These are phyloP conservation scores for Drosophila erecta DNA, from an alignment of 1,140 invertebrate species.

Conservation along the genomic window DNA sequence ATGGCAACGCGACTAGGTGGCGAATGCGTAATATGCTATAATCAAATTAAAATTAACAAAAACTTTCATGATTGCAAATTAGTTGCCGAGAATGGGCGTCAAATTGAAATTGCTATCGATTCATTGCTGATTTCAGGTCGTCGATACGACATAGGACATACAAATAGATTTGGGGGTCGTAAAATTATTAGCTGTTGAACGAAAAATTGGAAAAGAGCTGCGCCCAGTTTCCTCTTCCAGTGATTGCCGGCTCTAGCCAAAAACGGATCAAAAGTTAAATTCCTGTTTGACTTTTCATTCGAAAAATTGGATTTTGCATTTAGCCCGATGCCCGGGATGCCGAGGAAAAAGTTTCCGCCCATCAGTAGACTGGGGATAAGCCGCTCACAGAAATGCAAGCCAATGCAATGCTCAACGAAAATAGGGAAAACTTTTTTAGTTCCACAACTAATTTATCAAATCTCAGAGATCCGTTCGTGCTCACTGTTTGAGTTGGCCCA, in stretches of 20 bases:
- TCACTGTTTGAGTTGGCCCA: constrained; percentile 62
- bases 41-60: constrained; percentile 82
- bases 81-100: constrained; percentile 63
- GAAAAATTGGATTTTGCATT: constrained; percentile 83
- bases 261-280: constrained; percentile 83
- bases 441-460: constrained; percentile 81
- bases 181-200: constrained; percentile 30
- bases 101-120: constrained; percentile 64
- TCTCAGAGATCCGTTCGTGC: constrained; percentile 72
- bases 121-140: constrained; percentile 14
- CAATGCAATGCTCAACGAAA: constrained; percentile 45
- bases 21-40: constrained; percentile 56
- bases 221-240: constrained; percentile 4
- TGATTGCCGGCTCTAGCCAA: constrained; percentile 62
- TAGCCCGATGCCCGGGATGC: constrained; percentile 39
- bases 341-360: constrained; percentile 56
- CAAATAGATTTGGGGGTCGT: constrained; percentile 33
- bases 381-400: constrained; percentile 50
- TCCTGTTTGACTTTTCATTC: constrained; percentile 83
- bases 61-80: constrained; percentile 78
- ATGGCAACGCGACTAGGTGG: constrained; percentile 3
- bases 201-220: constrained; percentile 13
- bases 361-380: constrained; percentile 47
- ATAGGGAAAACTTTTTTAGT: constrained; percentile 62
- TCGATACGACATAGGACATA: neutral